Conservation (phyloP, 2,888 invertebrate species). For the Drosophila diplacantha region DNA sequence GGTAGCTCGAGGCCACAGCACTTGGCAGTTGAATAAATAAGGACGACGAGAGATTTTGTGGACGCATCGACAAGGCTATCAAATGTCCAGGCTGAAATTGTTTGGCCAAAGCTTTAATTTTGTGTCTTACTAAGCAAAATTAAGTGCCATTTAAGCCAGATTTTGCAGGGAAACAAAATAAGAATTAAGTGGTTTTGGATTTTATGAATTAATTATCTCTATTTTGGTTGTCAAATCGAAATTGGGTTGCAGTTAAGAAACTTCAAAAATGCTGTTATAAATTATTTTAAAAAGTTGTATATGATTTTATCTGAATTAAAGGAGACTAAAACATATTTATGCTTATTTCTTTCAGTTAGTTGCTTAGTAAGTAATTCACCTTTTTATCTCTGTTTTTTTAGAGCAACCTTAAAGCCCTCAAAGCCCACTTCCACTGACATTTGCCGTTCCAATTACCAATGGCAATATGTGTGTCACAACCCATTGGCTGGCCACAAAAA, state of each 20-base stretch:
- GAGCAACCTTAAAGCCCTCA: background rate
- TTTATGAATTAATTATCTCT: background rate
- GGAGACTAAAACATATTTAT: no score
- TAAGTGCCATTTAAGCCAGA: constrained; percentile 5
- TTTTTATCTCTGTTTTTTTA: background rate
- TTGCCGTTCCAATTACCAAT: constrained; percentile 10
- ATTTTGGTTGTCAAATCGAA: background rate
- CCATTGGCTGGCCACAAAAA: constrained; percentile 20
- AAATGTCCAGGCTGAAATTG: constrained; percentile 6
- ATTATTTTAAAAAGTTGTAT: no score
- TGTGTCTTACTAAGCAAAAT: constrained; percentile 10
- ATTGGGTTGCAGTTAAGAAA: background rate
- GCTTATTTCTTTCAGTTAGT: background rate
- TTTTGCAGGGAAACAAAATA: background rate
- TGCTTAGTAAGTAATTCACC: background rate
- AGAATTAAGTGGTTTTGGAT: background rate
- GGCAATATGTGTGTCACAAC: constrained; percentile 5
- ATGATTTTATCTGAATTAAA: background rate
- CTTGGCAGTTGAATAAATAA: constrained; percentile 29
- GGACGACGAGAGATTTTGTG: constrained; percentile 10
- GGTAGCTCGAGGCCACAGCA: constrained; percentile 19
- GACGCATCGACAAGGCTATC: constrained; percentile 12
- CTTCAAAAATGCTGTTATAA: no score
- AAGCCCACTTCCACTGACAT: background rate
- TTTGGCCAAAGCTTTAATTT: constrained; percentile 11